These are phyloP conservation scores for Lampris incognitus DNA, from an alignment of 2,113 vertebrate genomes.

Conservation along the genomic window DNA sequence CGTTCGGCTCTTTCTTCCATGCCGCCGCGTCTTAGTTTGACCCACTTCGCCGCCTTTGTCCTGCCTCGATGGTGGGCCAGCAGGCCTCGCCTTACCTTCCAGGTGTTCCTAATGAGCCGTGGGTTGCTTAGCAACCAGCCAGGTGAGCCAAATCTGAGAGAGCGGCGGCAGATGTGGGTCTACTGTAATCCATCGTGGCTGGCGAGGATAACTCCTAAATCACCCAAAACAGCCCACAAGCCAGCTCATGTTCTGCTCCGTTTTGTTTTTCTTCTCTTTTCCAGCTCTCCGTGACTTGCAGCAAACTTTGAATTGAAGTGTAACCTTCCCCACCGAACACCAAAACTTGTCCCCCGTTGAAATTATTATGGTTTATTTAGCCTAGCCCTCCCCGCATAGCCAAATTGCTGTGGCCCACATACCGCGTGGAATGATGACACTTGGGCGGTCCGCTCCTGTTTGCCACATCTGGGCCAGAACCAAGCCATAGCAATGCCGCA, in stretches of 20 bases:
- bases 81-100: slow-evolving; percentile 57
- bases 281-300: slow-evolving; percentile 16
- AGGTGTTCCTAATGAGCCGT: slow-evolving; percentile 64
- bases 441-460: too few species aligned
- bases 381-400: too few species aligned
- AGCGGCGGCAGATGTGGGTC: slow-evolving; percentile 51
- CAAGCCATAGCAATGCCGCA: too few species aligned
- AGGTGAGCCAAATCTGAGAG: slow-evolving; percentile 18
- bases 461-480: too few species aligned
- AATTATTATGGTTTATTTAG: too few species aligned
- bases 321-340: background rate
- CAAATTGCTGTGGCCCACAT: too few species aligned
- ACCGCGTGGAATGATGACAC: too few species aligned
- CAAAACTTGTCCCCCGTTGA: too few species aligned
- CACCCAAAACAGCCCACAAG: slow-evolving; percentile 30
- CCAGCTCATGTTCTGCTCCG: slow-evolving; percentile 1
- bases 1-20: slow-evolving; percentile 11
- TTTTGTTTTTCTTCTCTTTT: slow-evolving; percentile 6
- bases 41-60: slow-evolving; percentile 38
- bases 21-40: slow-evolving; percentile 29
- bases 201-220: slow-evolving; percentile 4
- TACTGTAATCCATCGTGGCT: slow-evolving; percentile 21
- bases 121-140: slow-evolving; percentile 46
- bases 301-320: slow-evolving; percentile 27
- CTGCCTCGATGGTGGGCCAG: slow-evolving; percentile 37